Evolutionary conservation across 2,888 invertebrate species (phyloP).

Genomic region (Nomada ferruginata): DNA sequence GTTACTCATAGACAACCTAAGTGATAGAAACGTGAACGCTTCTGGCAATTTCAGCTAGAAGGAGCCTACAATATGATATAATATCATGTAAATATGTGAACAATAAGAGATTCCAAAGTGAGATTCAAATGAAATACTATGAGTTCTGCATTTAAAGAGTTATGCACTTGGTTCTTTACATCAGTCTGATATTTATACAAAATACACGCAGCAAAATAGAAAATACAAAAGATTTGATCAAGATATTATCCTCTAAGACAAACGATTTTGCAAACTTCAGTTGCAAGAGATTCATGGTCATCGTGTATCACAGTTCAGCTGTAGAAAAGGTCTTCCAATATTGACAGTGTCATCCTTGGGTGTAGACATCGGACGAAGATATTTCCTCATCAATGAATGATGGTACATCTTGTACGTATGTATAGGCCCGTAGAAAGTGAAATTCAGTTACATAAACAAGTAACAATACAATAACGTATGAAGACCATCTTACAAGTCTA

Average conservation of each 20-base stretch:
- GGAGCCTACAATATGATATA: background rate
- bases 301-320: constrained; percentile 37
- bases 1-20: background rate
- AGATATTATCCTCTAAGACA: constrained; percentile 24
- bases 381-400: constrained; percentile 46
- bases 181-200: constrained; percentile 46
- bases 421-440: constrained; percentile 87
- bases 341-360: constrained; percentile 53
- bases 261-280: constrained; percentile 33
- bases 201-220: constrained; percentile 56
- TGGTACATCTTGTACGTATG: constrained; percentile 66
- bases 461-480: constrained; percentile 89
- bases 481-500: constrained; percentile 88
- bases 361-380: constrained; percentile 43
- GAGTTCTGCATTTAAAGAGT: constrained; percentile 35
- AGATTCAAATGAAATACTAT: constrained; percentile 1
- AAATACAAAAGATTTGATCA: constrained; percentile 36
- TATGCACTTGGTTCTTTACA: constrained; percentile 16
- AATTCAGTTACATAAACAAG: constrained; percentile 90
- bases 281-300: constrained; percentile 22
- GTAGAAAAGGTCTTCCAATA: constrained; percentile 21
- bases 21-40: background rate
- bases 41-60: background rate
- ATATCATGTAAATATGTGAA: background rate
- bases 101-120: background rate